Evolutionary conservation across 2,888 invertebrate species (phyloP).

Genomic region (Lochmaea capreae): DNA sequence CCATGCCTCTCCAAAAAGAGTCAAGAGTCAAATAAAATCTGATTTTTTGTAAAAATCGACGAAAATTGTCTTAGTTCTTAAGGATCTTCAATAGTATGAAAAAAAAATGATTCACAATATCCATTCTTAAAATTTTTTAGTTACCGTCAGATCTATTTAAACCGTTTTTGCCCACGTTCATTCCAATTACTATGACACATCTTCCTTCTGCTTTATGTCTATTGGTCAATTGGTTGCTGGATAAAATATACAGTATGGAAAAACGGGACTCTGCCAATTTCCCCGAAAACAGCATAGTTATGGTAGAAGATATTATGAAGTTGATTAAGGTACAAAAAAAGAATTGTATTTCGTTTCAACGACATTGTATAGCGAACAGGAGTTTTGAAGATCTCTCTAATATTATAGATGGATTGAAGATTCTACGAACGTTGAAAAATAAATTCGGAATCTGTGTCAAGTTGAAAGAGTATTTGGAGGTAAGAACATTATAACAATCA

Average conservation of each 20-base stretch:
- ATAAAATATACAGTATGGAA: constrained; percentile 54
- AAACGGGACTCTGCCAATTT: constrained; percentile 55
- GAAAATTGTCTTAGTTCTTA: no score
- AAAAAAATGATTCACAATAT: no score
- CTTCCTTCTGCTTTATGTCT: constrained; percentile 50
- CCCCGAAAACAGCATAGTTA: constrained; percentile 57
- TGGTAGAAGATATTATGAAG: constrained; percentile 44
- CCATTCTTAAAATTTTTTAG: constrained; percentile 43
- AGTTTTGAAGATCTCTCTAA: constrained; percentile 35
- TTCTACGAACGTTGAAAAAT: constrained; percentile 51
- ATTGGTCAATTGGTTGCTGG: constrained; percentile 56
- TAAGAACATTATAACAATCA: constrained; percentile 26
- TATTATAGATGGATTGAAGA: constrained; percentile 44
- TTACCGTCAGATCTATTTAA: constrained; percentile 42
- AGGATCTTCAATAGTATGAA: no score
- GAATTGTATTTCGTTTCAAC: constrained; percentile 46
- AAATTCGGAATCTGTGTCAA: constrained; percentile 53
- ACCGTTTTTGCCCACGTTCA: constrained; percentile 55
- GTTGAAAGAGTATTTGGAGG: constrained; percentile 53
- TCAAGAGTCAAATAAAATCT: no score
- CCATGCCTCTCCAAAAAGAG: no score
- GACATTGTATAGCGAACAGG: constrained; percentile 32
- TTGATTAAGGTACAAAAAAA: constrained; percentile 43
- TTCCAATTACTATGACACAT: constrained; percentile 54
- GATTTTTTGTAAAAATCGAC: no score